Conservation (phyloP, 1,140 invertebrate species). For the Neodiprion lecontei region DNA sequence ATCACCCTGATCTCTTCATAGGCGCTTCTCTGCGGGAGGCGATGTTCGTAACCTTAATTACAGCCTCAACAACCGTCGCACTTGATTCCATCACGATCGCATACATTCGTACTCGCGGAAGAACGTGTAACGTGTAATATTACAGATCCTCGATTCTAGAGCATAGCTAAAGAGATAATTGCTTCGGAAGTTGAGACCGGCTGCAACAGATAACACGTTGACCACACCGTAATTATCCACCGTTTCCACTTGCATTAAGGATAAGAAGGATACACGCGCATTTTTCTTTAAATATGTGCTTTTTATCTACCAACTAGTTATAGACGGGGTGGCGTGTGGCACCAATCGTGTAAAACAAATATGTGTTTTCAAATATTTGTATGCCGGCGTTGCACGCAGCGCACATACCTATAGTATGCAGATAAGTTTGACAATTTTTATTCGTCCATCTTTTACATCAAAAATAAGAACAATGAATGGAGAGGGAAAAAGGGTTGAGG, state of each 20-base stretch:
- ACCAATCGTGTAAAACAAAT: no score
- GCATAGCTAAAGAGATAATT: not conserved
- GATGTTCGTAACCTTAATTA: not conserved
- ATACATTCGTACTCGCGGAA: not conserved
- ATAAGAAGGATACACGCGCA: not conserved
- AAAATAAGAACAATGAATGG: no score
- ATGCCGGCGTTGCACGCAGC: no score
- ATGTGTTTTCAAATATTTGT: no score
- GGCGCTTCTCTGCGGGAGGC: not conserved
- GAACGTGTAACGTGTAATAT: not conserved
- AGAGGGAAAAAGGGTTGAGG: no score
- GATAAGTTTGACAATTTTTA: no score
- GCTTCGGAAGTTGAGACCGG: not conserved
- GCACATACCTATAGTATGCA: no score
- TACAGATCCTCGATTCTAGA: not conserved
- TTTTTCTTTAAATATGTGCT: no score
- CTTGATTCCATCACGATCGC: not conserved
- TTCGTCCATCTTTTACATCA: no score
- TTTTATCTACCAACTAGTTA: no score
- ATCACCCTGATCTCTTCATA: not conserved
- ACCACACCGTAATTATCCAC: not conserved
- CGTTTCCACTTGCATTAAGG: not conserved
- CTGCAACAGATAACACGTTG: not conserved
- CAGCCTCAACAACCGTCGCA: not conserved
- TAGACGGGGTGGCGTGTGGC: no score